phyloP scores from a whole-genome alignment of 1,140 invertebrate species.

The Drosophila littoralis region DNA sequence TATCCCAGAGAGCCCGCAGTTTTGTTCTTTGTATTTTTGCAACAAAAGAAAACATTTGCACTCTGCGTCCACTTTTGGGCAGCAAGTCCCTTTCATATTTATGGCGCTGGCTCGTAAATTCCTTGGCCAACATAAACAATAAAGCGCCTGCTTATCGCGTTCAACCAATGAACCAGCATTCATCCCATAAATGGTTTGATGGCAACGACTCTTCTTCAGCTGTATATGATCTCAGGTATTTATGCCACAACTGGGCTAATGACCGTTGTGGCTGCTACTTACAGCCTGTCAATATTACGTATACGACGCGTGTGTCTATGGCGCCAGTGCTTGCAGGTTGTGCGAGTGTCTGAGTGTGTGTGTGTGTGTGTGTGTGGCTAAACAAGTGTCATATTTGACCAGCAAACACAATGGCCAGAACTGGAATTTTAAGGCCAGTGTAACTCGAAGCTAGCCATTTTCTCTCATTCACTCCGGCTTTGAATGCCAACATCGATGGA shows the following conservation, averaged over 20 bases:
- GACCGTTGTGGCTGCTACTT: constrained; percentile 16
- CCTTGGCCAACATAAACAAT: constrained; percentile 29
- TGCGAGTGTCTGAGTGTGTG: background rate
- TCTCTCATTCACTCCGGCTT: constrained; percentile 17
- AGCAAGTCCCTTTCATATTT: constrained; percentile 13
- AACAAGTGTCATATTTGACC: constrained; percentile 70
- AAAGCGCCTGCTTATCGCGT: constrained; percentile 35
- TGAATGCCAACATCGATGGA: constrained; percentile 53
- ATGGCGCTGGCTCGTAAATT: constrained; percentile 30
- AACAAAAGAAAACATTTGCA: constrained; percentile 44
- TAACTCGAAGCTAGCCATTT: constrained; percentile 64
- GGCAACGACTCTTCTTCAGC: background rate
- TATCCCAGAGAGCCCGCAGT: background rate
- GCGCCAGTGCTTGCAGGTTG: constrained; percentile 2
- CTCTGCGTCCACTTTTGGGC: constrained; percentile 34
- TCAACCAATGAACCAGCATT: constrained; percentile 30
- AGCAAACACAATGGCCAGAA: constrained; percentile 47
- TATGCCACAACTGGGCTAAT: constrained; percentile 31
- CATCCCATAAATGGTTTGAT: constrained; percentile 36
- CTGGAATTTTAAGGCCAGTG: constrained; percentile 68
- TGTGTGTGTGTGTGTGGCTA: constrained; percentile 18
- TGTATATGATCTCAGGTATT: constrained; percentile 26
- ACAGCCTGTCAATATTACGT: constrained; percentile 21
- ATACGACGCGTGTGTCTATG: constrained; percentile 24
- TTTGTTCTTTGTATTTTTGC: background rate